Evolutionary conservation across 2,113 vertebrate genomes (phyloP).

Genomic region (Nothoprocta pentlandii): DNA sequence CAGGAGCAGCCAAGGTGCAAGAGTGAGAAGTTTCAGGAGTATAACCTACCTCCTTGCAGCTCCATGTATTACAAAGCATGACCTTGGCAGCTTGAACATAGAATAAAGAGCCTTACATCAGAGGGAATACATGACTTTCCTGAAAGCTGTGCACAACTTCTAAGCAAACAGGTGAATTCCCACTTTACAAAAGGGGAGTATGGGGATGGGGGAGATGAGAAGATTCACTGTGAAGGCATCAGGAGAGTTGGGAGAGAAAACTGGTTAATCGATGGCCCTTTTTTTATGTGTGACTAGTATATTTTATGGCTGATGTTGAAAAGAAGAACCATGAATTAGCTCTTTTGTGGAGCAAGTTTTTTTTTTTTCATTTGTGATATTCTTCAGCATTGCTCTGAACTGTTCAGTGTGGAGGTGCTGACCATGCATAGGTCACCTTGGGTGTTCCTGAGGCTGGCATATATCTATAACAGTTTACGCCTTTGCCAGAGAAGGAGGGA

Average conservation of each 20-base stretch:
- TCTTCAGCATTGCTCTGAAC: background rate
- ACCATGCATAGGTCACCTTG: background rate
- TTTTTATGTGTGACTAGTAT: background rate
- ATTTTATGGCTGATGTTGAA: background rate
- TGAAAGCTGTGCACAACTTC: background rate
- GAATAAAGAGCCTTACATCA: background rate
- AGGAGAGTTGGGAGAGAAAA: background rate
- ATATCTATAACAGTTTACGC: background rate
- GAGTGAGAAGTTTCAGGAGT: background rate
- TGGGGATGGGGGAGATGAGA: background rate
- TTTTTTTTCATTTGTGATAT: fast-evolving
- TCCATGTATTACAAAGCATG: background rate
- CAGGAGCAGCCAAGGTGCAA: background rate
- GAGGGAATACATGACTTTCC: background rate
- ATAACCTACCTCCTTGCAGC: background rate
- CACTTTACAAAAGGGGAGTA: background rate
- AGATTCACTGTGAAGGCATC: background rate
- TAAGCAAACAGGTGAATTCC: background rate
- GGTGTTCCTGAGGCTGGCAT: background rate
- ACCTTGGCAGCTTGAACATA: background rate
- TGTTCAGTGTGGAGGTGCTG: background rate
- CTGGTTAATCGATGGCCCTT: background rate
- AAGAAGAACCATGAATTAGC: fast-evolving
- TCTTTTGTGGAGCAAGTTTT: background rate
- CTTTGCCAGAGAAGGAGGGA: background rate